These are phyloP conservation scores for Meriones psammophilus DNA, from an alignment of 2,797 vertebrate species.

Conservation along the genomic window DNA sequence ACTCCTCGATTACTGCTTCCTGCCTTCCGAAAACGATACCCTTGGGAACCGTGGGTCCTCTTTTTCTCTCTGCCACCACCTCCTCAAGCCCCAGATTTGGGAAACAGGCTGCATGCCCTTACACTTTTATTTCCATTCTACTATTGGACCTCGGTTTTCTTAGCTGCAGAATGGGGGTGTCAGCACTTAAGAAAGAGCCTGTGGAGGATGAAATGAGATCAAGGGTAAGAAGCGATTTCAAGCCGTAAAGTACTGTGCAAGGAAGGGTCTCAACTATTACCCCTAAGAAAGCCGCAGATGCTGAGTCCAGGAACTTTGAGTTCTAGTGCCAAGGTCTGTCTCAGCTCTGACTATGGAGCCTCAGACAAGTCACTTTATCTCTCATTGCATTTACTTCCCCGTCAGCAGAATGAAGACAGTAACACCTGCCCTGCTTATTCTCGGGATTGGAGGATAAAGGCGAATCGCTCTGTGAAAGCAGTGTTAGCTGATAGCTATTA, in stretches of 20 bases:
- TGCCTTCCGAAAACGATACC: constrained; percentile 32
- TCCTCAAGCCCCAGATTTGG: not conserved
- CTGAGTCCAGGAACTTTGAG: not conserved
- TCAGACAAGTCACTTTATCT: constrained; percentile 52
- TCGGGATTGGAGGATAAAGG: constrained; percentile 70
- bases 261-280: not conserved
- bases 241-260: not conserved
- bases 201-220: not conserved
- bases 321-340: not conserved
- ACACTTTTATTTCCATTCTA: not conserved
- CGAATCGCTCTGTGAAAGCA: constrained; percentile 72
- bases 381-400: constrained; percentile 60
- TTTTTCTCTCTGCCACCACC: not conserved
- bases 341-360: not conserved
- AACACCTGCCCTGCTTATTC: constrained; percentile 71
- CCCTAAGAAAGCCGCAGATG: not conserved
- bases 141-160: constrained; percentile 41
- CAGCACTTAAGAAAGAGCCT: not conserved
- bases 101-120: not conserved
- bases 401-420: constrained; percentile 66
- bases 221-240: not conserved
- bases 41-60: not conserved
- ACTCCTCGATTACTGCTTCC: not conserved
- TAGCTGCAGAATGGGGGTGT: constrained; percentile 58
- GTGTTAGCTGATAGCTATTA: constrained; percentile 76